Percentiles rank a stretch among this genome's conserved stretches.
phyloP scores from a whole-genome alignment of 1,140 invertebrate genomes.

The Ostrea denselamellosa region DNA sequence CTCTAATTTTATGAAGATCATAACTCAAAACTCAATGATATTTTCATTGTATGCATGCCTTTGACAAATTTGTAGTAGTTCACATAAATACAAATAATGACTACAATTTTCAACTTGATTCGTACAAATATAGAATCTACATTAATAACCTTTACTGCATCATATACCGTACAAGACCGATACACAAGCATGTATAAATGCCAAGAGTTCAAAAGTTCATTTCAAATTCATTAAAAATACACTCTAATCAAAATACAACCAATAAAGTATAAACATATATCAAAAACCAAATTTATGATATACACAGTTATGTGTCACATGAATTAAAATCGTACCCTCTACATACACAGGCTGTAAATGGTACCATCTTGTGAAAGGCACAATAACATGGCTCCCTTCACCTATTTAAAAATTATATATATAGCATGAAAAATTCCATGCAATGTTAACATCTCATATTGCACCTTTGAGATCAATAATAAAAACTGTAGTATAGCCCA shows the following conservation, averaged over 20 bases:
- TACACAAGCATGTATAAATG: no score
- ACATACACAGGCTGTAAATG: not conserved
- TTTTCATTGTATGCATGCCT: no score
- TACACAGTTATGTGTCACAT: no score
- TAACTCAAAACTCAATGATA: no score
- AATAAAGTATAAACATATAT: not conserved
- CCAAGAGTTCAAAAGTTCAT: no score
- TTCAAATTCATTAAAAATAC: not conserved
- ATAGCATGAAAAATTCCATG: not conserved
- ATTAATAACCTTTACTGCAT: no score
- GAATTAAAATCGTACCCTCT: not conserved
- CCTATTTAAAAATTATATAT: not conserved
- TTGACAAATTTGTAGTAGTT: no score
- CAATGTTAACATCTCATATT: conserved; percentile 8
- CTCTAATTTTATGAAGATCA: no score
- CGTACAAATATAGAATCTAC: no score
- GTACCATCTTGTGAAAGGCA: conserved; percentile 5
- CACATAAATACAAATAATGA: no score
- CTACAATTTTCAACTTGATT: no score
- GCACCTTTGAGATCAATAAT: conserved; percentile 26
- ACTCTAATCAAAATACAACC: not conserved
- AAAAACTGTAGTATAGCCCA: not conserved
- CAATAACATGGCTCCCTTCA: not conserved
- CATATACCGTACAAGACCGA: no score
- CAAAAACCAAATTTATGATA: not conserved